phyloP scores from a whole-genome alignment of 2,797 vertebrate species.

The Chelonia mydas region DNA sequence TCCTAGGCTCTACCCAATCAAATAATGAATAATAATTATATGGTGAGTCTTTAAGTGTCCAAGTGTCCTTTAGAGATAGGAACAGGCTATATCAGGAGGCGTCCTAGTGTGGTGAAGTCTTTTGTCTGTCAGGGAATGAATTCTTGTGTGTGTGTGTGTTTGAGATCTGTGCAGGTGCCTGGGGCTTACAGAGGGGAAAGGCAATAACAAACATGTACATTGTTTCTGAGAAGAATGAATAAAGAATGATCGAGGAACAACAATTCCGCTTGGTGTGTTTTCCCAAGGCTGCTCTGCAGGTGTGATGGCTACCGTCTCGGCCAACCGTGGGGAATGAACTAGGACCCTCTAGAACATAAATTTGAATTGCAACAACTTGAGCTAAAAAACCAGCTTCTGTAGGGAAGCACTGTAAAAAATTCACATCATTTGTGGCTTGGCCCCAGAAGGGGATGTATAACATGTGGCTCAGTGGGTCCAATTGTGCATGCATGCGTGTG shows the following conservation, averaged over 20 bases:
- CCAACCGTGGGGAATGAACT: background rate
- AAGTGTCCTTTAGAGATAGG: background rate
- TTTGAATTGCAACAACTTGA: background rate
- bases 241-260: background rate
- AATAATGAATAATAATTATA: background rate
- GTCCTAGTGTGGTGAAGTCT: background rate
- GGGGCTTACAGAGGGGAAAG: background rate
- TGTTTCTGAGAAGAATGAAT: accelerated
- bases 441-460: background rate
- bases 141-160: background rate
- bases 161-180: background rate
- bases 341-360: background rate
- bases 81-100: accelerated
- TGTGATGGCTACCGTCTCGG: background rate
- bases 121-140: background rate
- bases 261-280: background rate
- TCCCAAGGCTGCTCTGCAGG: no score
- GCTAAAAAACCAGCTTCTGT: background rate
- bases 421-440: background rate
- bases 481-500: no score
- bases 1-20: no score
- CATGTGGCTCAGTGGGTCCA: background rate
- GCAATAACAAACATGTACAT: background rate
- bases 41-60: background rate
- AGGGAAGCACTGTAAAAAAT: background rate